These are phyloP conservation scores for Callimorpha dominula DNA, from an alignment of 2,888 invertebrate species.

Conservation along the genomic window DNA sequence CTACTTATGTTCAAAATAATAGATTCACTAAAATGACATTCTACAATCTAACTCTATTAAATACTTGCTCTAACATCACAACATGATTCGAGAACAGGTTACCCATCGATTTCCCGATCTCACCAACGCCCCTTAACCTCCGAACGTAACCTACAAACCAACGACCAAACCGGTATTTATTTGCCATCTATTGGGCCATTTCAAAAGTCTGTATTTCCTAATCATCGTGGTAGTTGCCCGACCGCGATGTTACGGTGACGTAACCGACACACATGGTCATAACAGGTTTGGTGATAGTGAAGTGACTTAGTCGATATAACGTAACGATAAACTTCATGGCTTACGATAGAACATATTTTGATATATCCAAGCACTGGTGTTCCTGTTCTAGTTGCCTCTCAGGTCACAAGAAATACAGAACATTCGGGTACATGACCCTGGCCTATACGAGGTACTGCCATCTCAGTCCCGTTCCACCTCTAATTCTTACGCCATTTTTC, in stretches of 20 bases:
- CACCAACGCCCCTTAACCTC: not conserved
- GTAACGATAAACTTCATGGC: not conserved
- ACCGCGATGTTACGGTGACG: constrained; percentile 53
- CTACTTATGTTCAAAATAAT: too few species aligned
- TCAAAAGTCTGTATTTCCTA: constrained; percentile 34
- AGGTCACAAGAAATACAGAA: too few species aligned
- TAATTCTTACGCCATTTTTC: too few species aligned
- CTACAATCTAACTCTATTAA: not conserved
- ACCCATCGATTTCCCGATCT: constrained; percentile 1
- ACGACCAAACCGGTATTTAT: not conserved
- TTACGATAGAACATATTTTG: not conserved
- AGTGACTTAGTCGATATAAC: constrained; percentile 27
- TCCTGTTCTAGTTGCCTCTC: too few species aligned
- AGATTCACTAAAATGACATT: not conserved
- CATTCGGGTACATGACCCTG: too few species aligned
- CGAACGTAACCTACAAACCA: constrained; percentile 13
- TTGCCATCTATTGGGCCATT: constrained; percentile 6
- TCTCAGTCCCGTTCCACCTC: too few species aligned
- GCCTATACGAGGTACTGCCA: too few species aligned
- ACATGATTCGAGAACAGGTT: not conserved
- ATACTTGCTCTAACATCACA: too few species aligned
- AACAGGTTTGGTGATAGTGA: constrained; percentile 58
- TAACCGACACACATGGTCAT: constrained; percentile 64
- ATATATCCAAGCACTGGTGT: too few species aligned
- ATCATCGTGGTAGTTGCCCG: constrained; percentile 33